These are phyloP conservation scores for Brachynemurus nebulosus DNA, from an alignment of 2,888 invertebrate genomes.

Conservation along the genomic window DNA sequence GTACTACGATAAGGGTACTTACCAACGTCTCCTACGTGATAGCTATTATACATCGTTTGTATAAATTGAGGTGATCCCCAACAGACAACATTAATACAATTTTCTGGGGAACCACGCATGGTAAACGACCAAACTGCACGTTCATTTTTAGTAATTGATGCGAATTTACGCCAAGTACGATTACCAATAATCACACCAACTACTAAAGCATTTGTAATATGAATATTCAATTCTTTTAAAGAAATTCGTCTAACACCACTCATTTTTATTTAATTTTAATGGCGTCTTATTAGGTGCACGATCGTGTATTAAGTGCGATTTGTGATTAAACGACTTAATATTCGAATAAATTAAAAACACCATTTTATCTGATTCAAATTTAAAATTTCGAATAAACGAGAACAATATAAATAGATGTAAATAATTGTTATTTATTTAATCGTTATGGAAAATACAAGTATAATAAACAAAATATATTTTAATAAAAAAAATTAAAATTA, in stretches of 20 bases:
- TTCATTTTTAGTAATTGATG: constrained; percentile 36
- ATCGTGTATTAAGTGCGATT: neutral
- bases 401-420: too few relatives aligned
- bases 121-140: constrained; percentile 67
- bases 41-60: constrained; percentile 43
- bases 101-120: constrained; percentile 53
- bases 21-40: constrained; percentile 59
- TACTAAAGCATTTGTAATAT: constrained; percentile 27
- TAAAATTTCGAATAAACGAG: too few relatives aligned
- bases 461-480: too few relatives aligned
- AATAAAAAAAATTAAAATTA: too few relatives aligned
- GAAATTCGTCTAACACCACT: constrained; percentile 22
- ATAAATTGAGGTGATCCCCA: constrained; percentile 58
- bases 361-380: too few relatives aligned
- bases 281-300: neutral
- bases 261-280: constrained; percentile 5
- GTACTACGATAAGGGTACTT: constrained; percentile 24
- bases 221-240: constrained; percentile 25
- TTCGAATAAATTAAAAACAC: too few relatives aligned
- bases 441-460: too few relatives aligned
- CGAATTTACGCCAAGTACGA: constrained; percentile 40
- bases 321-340: too few relatives aligned
- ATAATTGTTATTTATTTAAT: too few relatives aligned
- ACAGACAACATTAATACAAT: constrained; percentile 59
- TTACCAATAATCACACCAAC: constrained; percentile 51